Conservation (phyloP, 2,888 invertebrate species). For the Crepidodera aurea region DNA sequence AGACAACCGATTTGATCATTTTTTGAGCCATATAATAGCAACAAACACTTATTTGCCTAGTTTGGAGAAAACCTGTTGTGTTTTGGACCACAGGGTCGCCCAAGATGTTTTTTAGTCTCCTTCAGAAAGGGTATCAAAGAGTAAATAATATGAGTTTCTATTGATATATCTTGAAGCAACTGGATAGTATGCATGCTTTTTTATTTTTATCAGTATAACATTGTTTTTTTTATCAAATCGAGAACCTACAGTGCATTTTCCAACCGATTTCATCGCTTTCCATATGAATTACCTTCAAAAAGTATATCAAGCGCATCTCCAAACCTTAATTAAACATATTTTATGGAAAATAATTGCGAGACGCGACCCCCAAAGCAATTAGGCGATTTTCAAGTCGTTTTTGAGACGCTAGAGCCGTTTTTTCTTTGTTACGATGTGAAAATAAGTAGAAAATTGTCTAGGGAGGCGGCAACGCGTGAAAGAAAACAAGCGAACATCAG, state of each 20-base stretch:
- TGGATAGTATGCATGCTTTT: too few relatives aligned
- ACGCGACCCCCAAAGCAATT: conserved; percentile 36
- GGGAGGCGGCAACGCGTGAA: conserved; percentile 34
- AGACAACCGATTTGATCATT: too few relatives aligned
- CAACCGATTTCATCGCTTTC: conserved; percentile 20
- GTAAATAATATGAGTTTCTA: too few relatives aligned
- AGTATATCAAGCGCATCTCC: conserved; percentile 16
- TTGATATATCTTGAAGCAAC: too few relatives aligned
- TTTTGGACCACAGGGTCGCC: too few relatives aligned
- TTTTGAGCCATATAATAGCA: too few relatives aligned
- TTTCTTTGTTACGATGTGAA: conserved; percentile 36
- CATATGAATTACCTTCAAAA: conserved; percentile 26
- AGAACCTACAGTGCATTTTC: neutral
- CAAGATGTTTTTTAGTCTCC: too few relatives aligned
- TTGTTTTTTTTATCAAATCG: too few relatives aligned
- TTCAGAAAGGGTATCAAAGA: too few relatives aligned
- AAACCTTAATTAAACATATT: conserved; percentile 38
- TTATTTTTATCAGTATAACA: too few relatives aligned
- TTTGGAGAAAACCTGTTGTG: too few relatives aligned
- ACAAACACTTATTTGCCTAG: too few relatives aligned
- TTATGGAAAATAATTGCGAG: conserved; percentile 38
- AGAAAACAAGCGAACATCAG: conserved; percentile 26
- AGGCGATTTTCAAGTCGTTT: conserved; percentile 33
- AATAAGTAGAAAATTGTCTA: conserved; percentile 38
- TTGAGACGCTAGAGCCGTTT: conserved; percentile 35